Base-by-base conservation (phyloP, 2,888 invertebrate genomes). In the Drosophila kanekoi region DNA sequence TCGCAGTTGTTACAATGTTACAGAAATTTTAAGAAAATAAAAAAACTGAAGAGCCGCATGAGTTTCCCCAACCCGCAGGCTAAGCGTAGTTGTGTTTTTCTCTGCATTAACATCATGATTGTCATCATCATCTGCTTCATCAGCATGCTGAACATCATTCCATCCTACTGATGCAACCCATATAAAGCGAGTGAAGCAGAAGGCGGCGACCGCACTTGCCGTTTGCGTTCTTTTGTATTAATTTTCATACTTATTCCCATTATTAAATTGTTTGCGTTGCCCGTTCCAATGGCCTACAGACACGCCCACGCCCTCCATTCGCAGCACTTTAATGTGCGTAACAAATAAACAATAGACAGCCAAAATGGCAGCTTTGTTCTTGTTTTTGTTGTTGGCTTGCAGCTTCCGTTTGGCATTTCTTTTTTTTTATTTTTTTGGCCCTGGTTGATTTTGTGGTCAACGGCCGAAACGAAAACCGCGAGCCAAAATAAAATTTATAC, bases 161-260 rank as follows among this genome's bases (percentile, higher is more conserved):
- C 44, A 35, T 54, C 35, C 45, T 49, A 20, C 41, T 52, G 58
- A 41, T 57, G 58, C 32, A 38, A 44, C 52, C 51, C 68, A 72
- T 60, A 60, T 52, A 38, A 73, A 59, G 51, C 38, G 65, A 68
- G 61, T 43, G 53, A 65, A 59, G 49, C 67, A 58, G 54, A 69
- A 63, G 54, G 32, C 60, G 45, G 48, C 62, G 51, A 65, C 64
- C 65, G 48, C 65, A 54, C 48, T 43, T 56, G 44, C 59, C 28
- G 16, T 43, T 44, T 58, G 45, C 53, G 73, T 73, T 66, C 72
- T 43, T 80, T 86, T 87, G 80, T 82, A 86, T 83, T 80, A 58
- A 88, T 85, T 88, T 77, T 80, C 70, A 82, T 82, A 62, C 86
- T 75, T 74, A 77, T 72, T 69, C 58, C 69, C 78, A 73, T 78